Evolutionary conservation across 2,113 vertebrate genomes (phyloP), one percentile per base, ranked within the genome.

Genomic region (Sterrhoptilus dennistouni): DNA sequence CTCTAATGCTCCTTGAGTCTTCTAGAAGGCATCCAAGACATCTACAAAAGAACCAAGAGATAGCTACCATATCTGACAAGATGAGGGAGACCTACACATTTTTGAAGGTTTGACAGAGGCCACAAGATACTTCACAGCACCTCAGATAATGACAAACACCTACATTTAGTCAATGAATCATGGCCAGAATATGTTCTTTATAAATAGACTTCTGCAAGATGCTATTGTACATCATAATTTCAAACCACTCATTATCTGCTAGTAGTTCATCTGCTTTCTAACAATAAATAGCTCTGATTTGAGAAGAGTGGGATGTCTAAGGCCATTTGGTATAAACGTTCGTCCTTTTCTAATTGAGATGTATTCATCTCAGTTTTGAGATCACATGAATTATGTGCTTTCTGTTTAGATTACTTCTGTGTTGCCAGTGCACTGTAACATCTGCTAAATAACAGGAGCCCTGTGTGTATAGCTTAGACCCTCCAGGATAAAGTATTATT

Each of bases 121-220:
- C 50, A 76, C n/a, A 15, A 64, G n/a, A 80, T 17, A 87, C 8
- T 17, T 50, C 65, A 84, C 40, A 91, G 44, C 22, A 64, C 44
- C 50, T 86, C 89, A 72, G 66, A 76, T 88, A 87, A 86, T 29
- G 66, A 33, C 63, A 86, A 88, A 93, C 85, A 86, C 88, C 85
- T 88, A 94, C 66, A 61, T 69, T 90, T 42, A 92, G n/a, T 61
- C 71, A 69, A 74, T 93, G 79, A 93, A 80, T 85, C 90, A 95
- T 29, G 33, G n/a, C 29, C 54, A 93, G 60, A 87, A 88, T 74
- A 70, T 63, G 54, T 60, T 82, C 72, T 88, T 95, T 77, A 97
- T 76, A 92, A 93, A 96, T 3, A 87, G 87, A 70, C 40, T 82
- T 94, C 23, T 49, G 50, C 84, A 95, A 85, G 70, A 83, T 85